A percentile compares a stretch with the other conserved stretches of the same genome.
phyloP scores from a whole-genome alignment of 1,140 invertebrate species.

The Lycorma delicatula region DNA sequence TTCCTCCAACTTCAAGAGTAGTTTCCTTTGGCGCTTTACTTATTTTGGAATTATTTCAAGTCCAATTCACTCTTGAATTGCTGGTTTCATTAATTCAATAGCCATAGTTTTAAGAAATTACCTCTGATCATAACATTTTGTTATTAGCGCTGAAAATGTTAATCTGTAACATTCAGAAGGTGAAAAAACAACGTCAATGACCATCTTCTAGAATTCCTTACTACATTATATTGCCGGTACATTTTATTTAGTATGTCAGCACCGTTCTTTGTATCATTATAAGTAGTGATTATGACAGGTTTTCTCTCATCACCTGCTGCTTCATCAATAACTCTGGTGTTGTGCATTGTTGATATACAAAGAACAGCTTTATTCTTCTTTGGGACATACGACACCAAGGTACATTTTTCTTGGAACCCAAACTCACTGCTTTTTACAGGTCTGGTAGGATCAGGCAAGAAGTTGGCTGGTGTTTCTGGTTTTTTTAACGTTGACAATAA shows the following conservation, averaged over 20 bases:
- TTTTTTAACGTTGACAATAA: conserved; percentile 31
- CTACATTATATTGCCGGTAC: neutral
- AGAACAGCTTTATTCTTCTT: conserved; percentile 24
- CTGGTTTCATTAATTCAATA: neutral
- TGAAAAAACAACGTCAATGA: conserved; percentile 6
- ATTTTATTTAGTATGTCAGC: conserved; percentile 36
- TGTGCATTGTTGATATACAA: conserved; percentile 20
- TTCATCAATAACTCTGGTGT: conserved; percentile 5
- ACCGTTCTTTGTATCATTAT: conserved; percentile 35
- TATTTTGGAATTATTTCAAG: conserved; percentile 6
- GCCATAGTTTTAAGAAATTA: neutral
- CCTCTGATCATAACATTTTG: neutral
- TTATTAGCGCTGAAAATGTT: neutral
- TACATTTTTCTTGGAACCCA: conserved; percentile 17
- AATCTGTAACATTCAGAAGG: conserved; percentile 4
- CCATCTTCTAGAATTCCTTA: conserved; percentile 3
- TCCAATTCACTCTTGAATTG: neutral
- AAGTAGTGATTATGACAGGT: conserved; percentile 32
- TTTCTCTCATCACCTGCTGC: conserved; percentile 18
- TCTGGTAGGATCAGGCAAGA: conserved; percentile 11
- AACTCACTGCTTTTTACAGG: conserved; percentile 2
- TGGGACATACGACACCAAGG: conserved; percentile 22
- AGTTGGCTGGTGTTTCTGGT: conserved; percentile 14
- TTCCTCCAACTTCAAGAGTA: neutral
- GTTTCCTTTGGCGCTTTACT: neutral